These are phyloP conservation scores for Drosophila kepulauana DNA, from an alignment of 1,140 invertebrate genomes.

Conservation along the genomic window DNA sequence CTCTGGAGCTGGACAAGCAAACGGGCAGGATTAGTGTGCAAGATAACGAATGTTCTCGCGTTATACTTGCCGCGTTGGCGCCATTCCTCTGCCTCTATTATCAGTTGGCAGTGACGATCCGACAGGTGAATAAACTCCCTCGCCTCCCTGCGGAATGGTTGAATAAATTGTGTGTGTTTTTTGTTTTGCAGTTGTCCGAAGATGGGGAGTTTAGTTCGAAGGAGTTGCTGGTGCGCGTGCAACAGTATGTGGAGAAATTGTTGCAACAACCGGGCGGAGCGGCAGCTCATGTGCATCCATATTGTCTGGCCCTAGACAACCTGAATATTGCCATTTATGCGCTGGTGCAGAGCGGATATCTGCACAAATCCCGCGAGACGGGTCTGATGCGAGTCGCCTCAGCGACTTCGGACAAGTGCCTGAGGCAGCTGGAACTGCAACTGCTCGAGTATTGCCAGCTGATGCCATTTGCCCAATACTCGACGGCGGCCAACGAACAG, in stretches of 20 bases:
- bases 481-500: slow-evolving; percentile 70
- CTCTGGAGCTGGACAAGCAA: slow-evolving; percentile 45
- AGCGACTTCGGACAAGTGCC: slow-evolving; percentile 51
- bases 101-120: slow-evolving; percentile 71
- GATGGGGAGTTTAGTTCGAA: slow-evolving; percentile 85
- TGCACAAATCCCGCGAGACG: slow-evolving; percentile 59
- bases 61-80: slow-evolving; percentile 70
- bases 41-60: slow-evolving; percentile 64
- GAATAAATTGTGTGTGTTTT: neutral
- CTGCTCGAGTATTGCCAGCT: slow-evolving; percentile 74
- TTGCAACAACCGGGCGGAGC: slow-evolving; percentile 68
- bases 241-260: slow-evolving; percentile 85
- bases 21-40: slow-evolving; percentile 63
- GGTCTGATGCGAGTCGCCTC: slow-evolving; percentile 57
- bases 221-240: slow-evolving; percentile 85
- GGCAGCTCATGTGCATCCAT: slow-evolving; percentile 86
- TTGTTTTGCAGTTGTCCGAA: slow-evolving; percentile 63
- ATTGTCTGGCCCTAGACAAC: slow-evolving; percentile 87
- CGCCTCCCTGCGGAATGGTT: neutral
- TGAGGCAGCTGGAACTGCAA: slow-evolving; percentile 62
- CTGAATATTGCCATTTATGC: slow-evolving; percentile 81
- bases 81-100: slow-evolving; percentile 81
- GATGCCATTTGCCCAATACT: slow-evolving; percentile 80
- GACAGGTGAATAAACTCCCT: slow-evolving; percentile 48
- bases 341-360: slow-evolving; percentile 68